Evolutionary conservation across 35 echinoderm and acorn worm species (phyloP), one percentile per base, ranked within the genome.

Genomic region (Ptychodera flava): DNA sequence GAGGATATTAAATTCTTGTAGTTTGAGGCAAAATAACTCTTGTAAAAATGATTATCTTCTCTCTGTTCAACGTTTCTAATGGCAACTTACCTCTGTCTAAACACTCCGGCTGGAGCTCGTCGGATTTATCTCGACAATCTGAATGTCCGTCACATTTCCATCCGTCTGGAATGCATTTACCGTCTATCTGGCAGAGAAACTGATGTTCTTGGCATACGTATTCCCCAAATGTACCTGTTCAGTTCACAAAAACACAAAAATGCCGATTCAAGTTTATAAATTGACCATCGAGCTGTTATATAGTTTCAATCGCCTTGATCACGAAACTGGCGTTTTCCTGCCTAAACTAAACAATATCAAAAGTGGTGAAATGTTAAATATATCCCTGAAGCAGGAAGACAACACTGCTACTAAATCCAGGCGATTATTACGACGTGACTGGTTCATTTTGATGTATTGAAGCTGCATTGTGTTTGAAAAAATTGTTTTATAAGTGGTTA

Each of bases 61-160:
- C n/a, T n/a, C n/a, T n/a, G n/a, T n/a, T n/a, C n/a, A n/a, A n/a
- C n/a, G n/a, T n/a, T n/a, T n/a, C n/a, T n/a, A n/a, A n/a, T n/a
- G n/a, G n/a, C n/a, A n/a, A n/a, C n/a, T n/a, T n/a, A n/a, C n/a
- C n/a, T n/a, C n/a, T n/a, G n/a, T n/a, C n/a, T n/a, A n/a, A n/a
- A n/a, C n/a, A n/a, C n/a, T n/a, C n/a, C n/a, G n/a, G n/a, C n/a
- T n/a, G n/a, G n/a, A n/a, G n/a, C 92, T 96, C 94, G 86, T 96
- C 94, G 1, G 84, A 87, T 31, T 79, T 31, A 86, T 96, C 94
- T 33, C 38, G 76, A 75, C 94, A 96, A 32, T 96, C 88, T 22
- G 52, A 76, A 0, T 79, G 15, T 30, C 88, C 91, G 16, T 96
- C 91, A 45, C 90, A 92, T 16, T 76, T 33, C 36, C 28, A 0